phyloP scores from a whole-genome alignment of 2,113 vertebrate species.

The Ardeotis arabs region DNA sequence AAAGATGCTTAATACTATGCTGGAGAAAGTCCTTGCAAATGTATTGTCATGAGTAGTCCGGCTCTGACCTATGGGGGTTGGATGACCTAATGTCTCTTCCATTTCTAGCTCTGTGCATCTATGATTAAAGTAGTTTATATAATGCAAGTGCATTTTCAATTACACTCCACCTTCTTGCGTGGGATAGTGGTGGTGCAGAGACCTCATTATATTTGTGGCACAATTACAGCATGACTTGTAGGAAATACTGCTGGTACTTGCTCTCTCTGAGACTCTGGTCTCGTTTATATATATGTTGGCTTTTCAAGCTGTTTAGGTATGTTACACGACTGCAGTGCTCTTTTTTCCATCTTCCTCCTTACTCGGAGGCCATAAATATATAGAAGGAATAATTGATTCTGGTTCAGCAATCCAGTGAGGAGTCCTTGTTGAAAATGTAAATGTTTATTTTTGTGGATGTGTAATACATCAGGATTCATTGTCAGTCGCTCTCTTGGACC shows the following conservation, averaged over 20 bases:
- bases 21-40: conserved; percentile 1
- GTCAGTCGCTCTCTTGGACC: conserved; percentile 9
- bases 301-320: neutral
- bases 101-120: conserved; percentile 48
- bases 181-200: conserved; percentile 41
- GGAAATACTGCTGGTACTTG: conserved; percentile 35
- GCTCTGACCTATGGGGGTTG: neutral
- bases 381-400: conserved; percentile 10
- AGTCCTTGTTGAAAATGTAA: conserved; percentile 2
- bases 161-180: conserved; percentile 47
- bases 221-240: conserved; percentile 43
- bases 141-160: conserved; percentile 53
- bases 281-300: neutral
- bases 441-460: conserved; percentile 42
- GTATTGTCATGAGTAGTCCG: neutral
- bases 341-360: neutral
- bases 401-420: neutral
- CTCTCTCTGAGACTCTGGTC: conserved; percentile 2
- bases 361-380: neutral
- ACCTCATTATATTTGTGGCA: conserved; percentile 57
- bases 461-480: conserved; percentile 42
- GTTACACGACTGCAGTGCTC: neutral
- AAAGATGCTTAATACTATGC: neutral
- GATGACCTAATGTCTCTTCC: conserved; percentile 57
- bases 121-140: conserved; percentile 60